Evolutionary conservation across 2,113 vertebrate species (phyloP), one percentile per base, ranked within the genome.

Genomic region (Phaethon lepturus): DNA sequence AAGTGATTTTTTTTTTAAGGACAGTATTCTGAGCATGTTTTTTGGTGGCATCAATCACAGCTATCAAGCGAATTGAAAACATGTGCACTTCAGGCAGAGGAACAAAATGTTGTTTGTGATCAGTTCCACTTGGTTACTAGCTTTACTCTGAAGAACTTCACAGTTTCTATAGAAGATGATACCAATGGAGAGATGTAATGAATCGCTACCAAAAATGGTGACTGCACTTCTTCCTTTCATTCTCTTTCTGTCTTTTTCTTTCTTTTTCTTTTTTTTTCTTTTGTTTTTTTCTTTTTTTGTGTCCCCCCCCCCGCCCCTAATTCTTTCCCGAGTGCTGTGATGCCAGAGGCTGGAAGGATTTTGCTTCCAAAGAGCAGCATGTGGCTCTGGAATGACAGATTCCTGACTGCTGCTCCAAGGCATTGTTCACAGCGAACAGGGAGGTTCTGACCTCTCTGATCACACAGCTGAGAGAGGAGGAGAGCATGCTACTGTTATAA

Each of bases 311-410:
- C 35, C 9, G 13, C 14, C 24, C 53, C 69, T 18, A 42, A 1
- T 75, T 49, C 92, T 77, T 94, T 92, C 79, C 60, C 90, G 84
- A 96, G 83, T 87, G 60, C 53, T 95, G 73, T 87, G 66, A 87
- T 95, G 97, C 94, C 91, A 96, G 62, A 95, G 91, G 93, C 89
- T 95, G 89, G 86, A 94, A 97, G 80, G 74, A 85, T 95, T 97
- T 97, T 95, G 14, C 94, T 96, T 97, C 96, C 95, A 97, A 97
- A 97, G 91, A 96, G 94, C 96, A 97, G 96, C 95, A 96, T 97
- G 97, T 93, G 94, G 95, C 95, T 96, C 58, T 76, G 93, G 89
- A 97, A 86, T 94, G 95, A 97, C 97, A 97, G 96, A 97, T 95
- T 96, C 96, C 95, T 94, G 89, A 93, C 95, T 96, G 86, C 89